Evolutionary conservation across 64 coral and sea anemone species (phyloP).

Genomic region (Trachythela sp.): DNA sequence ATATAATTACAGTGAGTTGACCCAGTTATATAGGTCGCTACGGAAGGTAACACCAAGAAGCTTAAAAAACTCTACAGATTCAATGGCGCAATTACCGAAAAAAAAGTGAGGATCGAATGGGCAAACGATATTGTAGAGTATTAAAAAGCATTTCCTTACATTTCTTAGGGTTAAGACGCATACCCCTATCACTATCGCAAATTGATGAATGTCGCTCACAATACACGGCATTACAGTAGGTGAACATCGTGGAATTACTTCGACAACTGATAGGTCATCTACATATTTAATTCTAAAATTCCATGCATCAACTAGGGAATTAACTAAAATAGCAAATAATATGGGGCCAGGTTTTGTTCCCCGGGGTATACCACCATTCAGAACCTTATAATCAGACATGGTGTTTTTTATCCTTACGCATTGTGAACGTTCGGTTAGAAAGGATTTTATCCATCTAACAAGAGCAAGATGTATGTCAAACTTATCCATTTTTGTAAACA

Average conservation of each 20-base stretch:
- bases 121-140: not conserved
- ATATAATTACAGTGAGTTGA: not conserved
- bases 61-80: conserved; percentile 7
- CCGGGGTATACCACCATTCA: not conserved
- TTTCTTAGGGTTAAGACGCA: not conserved
- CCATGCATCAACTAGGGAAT: conserved; percentile 22
- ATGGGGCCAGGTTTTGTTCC: conserved; percentile 33
- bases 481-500: too few species aligned
- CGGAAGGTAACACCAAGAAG: not conserved
- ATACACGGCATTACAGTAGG: not conserved
- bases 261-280: conserved; percentile 29
- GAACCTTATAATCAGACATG: conserved; percentile 13
- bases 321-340: conserved; percentile 32
- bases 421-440: too few species aligned
- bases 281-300: conserved; percentile 38
- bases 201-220: not conserved
- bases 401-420: conserved; percentile 6
- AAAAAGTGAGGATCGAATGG: not conserved
- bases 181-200: not conserved
- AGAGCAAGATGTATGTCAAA: too few species aligned
- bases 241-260: conserved; percentile 36
- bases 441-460: too few species aligned
- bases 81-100: not conserved
- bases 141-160: conserved; percentile 1
- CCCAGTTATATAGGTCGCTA: not conserved